These are phyloP conservation scores for Aurelia sp. DNA, from an alignment of 30 jellyfish, hydroid and myxozoan genomes.

Conservation along the genomic window DNA sequence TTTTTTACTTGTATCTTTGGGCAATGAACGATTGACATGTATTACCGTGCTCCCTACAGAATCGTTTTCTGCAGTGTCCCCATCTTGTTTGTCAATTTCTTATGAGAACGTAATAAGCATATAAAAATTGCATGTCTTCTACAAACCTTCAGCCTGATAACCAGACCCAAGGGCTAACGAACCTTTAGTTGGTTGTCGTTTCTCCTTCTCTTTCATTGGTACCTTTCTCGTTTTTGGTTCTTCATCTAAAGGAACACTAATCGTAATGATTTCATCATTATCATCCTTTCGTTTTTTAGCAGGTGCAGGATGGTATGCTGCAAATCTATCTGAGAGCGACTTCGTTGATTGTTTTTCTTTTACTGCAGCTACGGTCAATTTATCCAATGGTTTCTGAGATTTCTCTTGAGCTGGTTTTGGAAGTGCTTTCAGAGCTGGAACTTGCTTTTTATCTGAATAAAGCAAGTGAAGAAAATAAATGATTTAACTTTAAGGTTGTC, in stretches of 20 bases:
- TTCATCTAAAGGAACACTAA: conserved; percentile 35
- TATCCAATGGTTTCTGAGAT: background rate
- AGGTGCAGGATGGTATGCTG: conserved; percentile 23
- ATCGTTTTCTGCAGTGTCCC: too few relatives aligned
- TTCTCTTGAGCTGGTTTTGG: background rate
- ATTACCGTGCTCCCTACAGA: too few relatives aligned
- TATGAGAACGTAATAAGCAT: too few relatives aligned
- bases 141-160: too few relatives aligned
- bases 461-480: too few relatives aligned
- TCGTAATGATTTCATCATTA: conserved; percentile 50
- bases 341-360: background rate
- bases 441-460: background rate
- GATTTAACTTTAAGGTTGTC: too few relatives aligned
- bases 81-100: too few relatives aligned
- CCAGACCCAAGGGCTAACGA: background rate
- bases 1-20: too few relatives aligned
- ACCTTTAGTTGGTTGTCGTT: conserved; percentile 31
- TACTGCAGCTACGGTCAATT: background rate
- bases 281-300: conserved; percentile 34
- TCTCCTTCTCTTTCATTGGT: conserved; percentile 9
- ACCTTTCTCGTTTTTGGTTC: background rate
- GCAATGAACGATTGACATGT: too few relatives aligned
- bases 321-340: conserved; percentile 54
- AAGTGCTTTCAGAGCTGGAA: background rate
- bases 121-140: too few relatives aligned